A percentile compares a stretch with the other conserved stretches of the same genome.
phyloP scores from a whole-genome alignment of 2,888 invertebrate species.

The Habrosyne pyritoides region DNA sequence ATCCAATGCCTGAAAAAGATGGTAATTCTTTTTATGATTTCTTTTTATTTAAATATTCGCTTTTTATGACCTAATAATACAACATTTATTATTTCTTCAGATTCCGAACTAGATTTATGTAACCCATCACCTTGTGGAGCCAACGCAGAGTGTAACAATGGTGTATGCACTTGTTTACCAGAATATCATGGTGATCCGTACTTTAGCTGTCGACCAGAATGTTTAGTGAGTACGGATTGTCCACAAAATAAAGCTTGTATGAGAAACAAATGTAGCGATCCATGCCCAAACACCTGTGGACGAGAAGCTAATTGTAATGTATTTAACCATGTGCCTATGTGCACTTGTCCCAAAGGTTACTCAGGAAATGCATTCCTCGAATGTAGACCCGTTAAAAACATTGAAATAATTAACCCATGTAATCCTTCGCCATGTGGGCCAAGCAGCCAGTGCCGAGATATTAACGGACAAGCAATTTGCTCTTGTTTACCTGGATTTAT shows the following conservation, averaged over 20 bases:
- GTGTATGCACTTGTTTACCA: conserved; percentile 87
- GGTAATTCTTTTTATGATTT: conserved; percentile 43
- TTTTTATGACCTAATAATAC: neutral
- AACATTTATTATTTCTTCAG: conserved; percentile 41
- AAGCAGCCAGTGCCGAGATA: conserved; percentile 87
- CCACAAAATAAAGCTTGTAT: conserved; percentile 87
- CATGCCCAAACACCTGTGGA: conserved; percentile 91
- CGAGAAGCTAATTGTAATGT: conserved; percentile 88
- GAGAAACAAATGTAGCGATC: conserved; percentile 89
- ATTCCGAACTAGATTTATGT: conserved; percentile 81
- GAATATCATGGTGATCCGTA: conserved; percentile 92
- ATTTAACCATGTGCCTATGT: conserved; percentile 85
- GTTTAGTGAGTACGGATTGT: conserved; percentile 89
- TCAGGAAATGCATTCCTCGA: conserved; percentile 88
- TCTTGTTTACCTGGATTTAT: conserved; percentile 86
- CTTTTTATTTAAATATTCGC: neutral
- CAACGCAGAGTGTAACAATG: conserved; percentile 88
- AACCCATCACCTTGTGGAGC: conserved; percentile 87
- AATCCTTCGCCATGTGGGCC: conserved; percentile 89
- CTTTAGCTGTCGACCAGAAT: conserved; percentile 91
- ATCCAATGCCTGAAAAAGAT: conserved; percentile 54
- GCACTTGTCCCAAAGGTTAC: conserved; percentile 84
- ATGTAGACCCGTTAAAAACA: conserved; percentile 75
- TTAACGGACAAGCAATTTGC: conserved; percentile 88
- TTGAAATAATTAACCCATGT: conserved; percentile 83